Evolutionary conservation across 2,888 invertebrate genomes (phyloP), one percentile per base, ranked within the genome.

Genomic region (Pelosia muscerda): DNA sequence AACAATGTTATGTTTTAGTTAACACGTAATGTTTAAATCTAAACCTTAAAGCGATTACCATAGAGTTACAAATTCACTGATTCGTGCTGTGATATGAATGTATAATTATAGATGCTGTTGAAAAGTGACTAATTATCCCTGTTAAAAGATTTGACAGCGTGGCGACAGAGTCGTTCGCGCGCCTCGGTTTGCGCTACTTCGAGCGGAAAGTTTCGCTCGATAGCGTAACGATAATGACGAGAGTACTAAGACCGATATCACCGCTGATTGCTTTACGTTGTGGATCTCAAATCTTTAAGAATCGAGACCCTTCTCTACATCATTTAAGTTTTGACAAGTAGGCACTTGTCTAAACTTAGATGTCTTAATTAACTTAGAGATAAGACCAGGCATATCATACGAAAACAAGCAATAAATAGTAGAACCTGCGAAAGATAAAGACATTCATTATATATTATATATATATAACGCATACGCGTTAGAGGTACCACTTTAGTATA

Each of bases 71-170:
- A 58, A 28, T 58, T 53, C 53, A 0, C 22, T 34, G 22, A 5
- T 2, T 31, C 26, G 1, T 0, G 23, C 25, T 28, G 38, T 26
- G 42, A 3, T 34, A 23, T 53, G 53, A 22, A 22, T 57, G 54
- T 71, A 54, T 76, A 76, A 59, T 75, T 71, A 72, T 78, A 78
- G 66, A 63, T 55, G 58, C 63, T 59, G 78, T 62, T 75, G 81
- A 77, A 74, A 77, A 68, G 61, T 9, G 64, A 73, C 68, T 77
- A 75, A 83, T 82, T 78, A 82, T 73, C 58, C 6, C 71, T 74
- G 84, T 66, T 80, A 75, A 81, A 74, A 74, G 73, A 75, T 76
- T 66, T 82, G 81, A 84, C 83, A 77, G 73, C 54, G 49, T 65
- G 73, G 56, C 71, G 77, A 78, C 73, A 74, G 63, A 70, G 56